Conservation (phyloP, 2,797 vertebrate species). For the Malurus splendens region DNA sequence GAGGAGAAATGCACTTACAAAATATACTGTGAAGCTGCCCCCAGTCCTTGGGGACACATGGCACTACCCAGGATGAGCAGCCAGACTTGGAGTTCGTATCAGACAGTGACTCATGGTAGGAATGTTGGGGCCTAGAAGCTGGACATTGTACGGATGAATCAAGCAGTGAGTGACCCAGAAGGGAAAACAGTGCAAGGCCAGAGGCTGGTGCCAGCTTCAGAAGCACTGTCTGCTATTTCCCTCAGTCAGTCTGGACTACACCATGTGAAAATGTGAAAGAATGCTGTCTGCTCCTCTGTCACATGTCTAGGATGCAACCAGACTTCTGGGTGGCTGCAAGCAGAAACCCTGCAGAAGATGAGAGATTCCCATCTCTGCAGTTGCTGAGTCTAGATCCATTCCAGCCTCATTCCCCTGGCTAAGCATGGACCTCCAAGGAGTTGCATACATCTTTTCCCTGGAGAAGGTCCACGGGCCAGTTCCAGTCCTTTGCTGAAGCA, state of each 20-base stretch:
- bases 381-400: not conserved
- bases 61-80: not conserved
- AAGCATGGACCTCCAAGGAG: accelerated
- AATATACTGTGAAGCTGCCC: not conserved
- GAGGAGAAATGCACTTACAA: not conserved
- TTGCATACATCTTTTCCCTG: not conserved
- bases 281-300: not conserved
- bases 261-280: not conserved
- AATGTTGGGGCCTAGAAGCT: not conserved
- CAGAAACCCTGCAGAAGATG: not conserved
- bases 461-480: not conserved
- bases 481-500: not conserved
- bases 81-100: not conserved
- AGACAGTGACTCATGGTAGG: not conserved
- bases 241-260: not conserved
- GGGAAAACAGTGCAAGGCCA: not conserved
- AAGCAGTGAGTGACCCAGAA: not conserved
- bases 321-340: not conserved
- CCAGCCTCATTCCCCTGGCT: not conserved
- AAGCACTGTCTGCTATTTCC: not conserved
- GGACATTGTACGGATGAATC: not conserved
- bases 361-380: not conserved
- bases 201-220: not conserved
- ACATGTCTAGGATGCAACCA: not conserved
- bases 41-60: not conserved